Percentiles rank a stretch among this genome's conserved stretches.
Conservation (phyloP, 2,797 vertebrate species). For the Morelia viridis region DNA sequence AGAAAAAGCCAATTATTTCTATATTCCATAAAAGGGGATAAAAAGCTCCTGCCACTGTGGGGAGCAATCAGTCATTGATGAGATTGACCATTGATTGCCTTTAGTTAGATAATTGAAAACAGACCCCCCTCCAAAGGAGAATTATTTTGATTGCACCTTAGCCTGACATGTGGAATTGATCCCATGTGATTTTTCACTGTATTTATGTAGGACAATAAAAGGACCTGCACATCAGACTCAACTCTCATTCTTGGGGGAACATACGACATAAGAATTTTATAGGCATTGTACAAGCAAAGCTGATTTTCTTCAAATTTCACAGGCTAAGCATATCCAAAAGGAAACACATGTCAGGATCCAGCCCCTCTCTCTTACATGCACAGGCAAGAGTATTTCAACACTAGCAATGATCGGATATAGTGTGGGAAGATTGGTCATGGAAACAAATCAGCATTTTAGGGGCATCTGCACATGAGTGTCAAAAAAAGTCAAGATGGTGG, state of each 20-base stretch:
- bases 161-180: slow-evolving; percentile 21
- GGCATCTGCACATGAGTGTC: background rate
- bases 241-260: background rate
- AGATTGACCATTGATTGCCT: slow-evolving; percentile 5
- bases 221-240: background rate
- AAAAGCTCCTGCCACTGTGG: background rate
- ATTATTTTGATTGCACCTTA: slow-evolving; percentile 27
- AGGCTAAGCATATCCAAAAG: background rate
- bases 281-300: background rate
- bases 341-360: background rate
- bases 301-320: background rate
- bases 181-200: slow-evolving; percentile 31
- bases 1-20: slow-evolving; percentile 35
- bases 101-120: slow-evolving; percentile 24
- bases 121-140: slow-evolving; percentile 15
- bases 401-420: background rate
- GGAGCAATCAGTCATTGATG: slow-evolving; percentile 21
- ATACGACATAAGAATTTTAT: background rate
- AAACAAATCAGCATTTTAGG: background rate
- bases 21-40: slow-evolving; percentile 20
- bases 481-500: background rate
- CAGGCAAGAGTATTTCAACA: background rate
- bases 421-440: background rate
- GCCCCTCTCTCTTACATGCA: background rate
- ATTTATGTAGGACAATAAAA: slow-evolving; percentile 16